phyloP scores from a whole-genome alignment of 2,888 invertebrate genomes.

The Tuberolachnus salignus region DNA sequence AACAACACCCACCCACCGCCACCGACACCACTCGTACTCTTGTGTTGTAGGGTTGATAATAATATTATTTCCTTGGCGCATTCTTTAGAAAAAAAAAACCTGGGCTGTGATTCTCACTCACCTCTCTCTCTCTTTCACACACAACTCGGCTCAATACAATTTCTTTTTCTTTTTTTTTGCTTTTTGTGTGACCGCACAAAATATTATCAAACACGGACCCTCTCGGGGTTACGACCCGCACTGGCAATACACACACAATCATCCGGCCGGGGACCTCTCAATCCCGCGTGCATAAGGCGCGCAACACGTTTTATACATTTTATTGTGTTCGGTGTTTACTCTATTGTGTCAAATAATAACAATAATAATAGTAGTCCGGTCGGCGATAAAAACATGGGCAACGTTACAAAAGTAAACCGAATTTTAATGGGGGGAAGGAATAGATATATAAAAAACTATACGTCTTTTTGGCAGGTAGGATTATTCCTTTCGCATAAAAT shows the following conservation, averaged over 20 bases:
- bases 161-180: not conserved
- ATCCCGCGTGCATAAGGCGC: slow-evolving; percentile 34
- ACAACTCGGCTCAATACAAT: too few relatives aligned
- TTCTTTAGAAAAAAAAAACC: slow-evolving; percentile 37
- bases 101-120: slow-evolving; percentile 12
- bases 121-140: slow-evolving; percentile 9
- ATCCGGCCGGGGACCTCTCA: slow-evolving; percentile 33
- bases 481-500: too few relatives aligned
- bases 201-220: slow-evolving; percentile 52
- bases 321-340: slow-evolving; percentile 42
- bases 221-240: too few relatives aligned
- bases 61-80: slow-evolving; percentile 42
- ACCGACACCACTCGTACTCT: not conserved
- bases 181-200: slow-evolving; percentile 53
- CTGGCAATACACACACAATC: too few relatives aligned
- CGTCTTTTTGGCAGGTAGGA: slow-evolving; percentile 19
- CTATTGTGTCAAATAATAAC: slow-evolving; percentile 24
- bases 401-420: slow-evolving; percentile 52
- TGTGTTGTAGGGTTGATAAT: slow-evolving; percentile 46
- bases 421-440: not conserved
- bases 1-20: too few relatives aligned
- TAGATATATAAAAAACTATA: slow-evolving; percentile 44
- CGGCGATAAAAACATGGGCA: slow-evolving; percentile 47
- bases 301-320: not conserved
- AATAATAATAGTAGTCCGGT: too few relatives aligned